phyloP scores from a whole-genome alignment of 2,888 invertebrate genomes.

The Epirrhoe alternata region DNA sequence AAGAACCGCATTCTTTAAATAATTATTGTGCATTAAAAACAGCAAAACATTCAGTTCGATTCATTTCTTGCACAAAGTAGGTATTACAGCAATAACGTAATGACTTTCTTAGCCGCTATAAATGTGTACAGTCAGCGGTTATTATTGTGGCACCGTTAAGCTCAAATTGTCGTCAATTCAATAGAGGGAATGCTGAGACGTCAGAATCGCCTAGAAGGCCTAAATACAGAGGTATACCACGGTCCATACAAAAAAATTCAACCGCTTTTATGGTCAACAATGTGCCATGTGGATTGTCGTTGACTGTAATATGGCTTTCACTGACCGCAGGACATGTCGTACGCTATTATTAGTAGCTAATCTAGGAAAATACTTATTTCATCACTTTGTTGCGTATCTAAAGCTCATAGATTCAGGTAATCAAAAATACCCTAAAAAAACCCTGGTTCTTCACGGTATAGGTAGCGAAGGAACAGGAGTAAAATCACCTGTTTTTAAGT shows the following conservation, averaged over 20 bases:
- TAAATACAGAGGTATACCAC: too few relatives aligned
- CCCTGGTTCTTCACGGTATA: too few relatives aligned
- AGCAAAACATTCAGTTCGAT: constrained; percentile 21
- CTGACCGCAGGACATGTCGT: constrained; percentile 36
- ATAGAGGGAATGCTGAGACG: too few relatives aligned
- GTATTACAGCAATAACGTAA: constrained; percentile 18
- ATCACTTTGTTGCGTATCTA: constrained; percentile 5
- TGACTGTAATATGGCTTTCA: constrained; percentile 33
- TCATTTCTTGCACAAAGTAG: constrained; percentile 20
- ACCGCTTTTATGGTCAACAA: too few relatives aligned
- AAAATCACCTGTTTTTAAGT: too few relatives aligned
- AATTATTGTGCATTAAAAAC: neutral
- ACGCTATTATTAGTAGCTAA: constrained; percentile 22
- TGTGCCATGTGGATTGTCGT: neutral
- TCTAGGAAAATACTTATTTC: constrained; percentile 21
- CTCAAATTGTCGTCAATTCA: too few relatives aligned
- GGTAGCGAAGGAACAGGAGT: too few relatives aligned
- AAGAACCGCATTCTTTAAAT: neutral
- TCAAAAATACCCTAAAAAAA: too few relatives aligned
- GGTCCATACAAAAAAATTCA: too few relatives aligned
- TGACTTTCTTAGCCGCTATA: constrained; percentile 25
- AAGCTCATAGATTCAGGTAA: neutral
- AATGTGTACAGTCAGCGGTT: constrained; percentile 18
- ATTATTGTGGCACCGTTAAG: constrained; percentile 8
- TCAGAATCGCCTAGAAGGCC: too few relatives aligned